These are phyloP conservation scores for Acanthopagrus latus DNA, from an alignment of 2,797 vertebrate species.

Conservation along the genomic window DNA sequence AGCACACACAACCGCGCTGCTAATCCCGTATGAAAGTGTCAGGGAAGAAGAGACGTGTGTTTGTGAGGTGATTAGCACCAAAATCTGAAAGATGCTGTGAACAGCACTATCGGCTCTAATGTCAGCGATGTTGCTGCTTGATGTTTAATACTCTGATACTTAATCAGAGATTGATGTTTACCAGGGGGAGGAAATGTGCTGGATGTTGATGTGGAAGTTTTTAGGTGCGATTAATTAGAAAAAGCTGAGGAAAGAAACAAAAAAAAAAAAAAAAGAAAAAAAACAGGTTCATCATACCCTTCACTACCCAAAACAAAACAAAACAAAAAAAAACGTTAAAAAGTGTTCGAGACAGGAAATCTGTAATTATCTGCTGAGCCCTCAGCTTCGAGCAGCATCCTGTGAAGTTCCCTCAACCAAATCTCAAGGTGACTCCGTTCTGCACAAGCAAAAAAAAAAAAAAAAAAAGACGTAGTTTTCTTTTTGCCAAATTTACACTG, in stretches of 20 bases:
- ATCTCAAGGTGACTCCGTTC: slow-evolving; percentile 79
- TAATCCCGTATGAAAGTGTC: slow-evolving; percentile 80
- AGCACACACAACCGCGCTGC: slow-evolving; percentile 64
- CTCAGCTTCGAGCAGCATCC: slow-evolving; percentile 66
- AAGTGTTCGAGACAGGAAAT: slow-evolving; percentile 71
- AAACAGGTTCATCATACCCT: too few relatives aligned
- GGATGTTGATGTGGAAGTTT: slow-evolving; percentile 64
- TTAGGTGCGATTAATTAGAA: slow-evolving; percentile 69
- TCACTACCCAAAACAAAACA: not conserved
- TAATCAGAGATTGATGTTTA: slow-evolving; percentile 82
- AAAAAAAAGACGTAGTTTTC: slow-evolving; percentile 52
- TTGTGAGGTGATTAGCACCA: slow-evolving; percentile 89
- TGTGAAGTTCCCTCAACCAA: slow-evolving; percentile 65
- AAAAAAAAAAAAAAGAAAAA: too few relatives aligned
- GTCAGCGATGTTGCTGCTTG: slow-evolving; percentile 82
- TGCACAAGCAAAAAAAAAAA: slow-evolving; percentile 18
- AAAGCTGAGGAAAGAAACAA: slow-evolving; percentile 11
- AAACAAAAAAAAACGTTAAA: not conserved
- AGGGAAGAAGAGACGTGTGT: slow-evolving; percentile 83
- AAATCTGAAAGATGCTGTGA: slow-evolving; percentile 87
- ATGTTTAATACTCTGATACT: slow-evolving; percentile 79
- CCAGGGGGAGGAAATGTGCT: slow-evolving; percentile 79
- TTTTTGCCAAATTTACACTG: slow-evolving; percentile 71
- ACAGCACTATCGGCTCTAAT: slow-evolving; percentile 85
- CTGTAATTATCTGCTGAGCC: slow-evolving; percentile 74